These are phyloP conservation scores for Tachina fera DNA, from an alignment of 2,888 invertebrate species.

Conservation along the genomic window DNA sequence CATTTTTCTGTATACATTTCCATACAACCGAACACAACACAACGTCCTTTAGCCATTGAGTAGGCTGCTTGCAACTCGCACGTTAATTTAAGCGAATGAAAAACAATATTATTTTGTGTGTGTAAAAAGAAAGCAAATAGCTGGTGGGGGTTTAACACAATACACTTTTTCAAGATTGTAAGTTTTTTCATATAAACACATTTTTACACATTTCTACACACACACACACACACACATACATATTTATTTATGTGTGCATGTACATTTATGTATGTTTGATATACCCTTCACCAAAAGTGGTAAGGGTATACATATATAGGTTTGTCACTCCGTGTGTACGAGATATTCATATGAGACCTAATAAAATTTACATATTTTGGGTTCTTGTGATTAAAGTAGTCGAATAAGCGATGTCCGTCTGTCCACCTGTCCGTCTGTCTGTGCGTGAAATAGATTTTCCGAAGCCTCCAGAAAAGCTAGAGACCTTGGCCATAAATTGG, in stretches of 20 bases:
- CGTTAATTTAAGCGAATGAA: conserved; percentile 26
- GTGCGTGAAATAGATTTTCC: too few relatives aligned
- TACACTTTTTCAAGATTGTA: conserved; percentile 47
- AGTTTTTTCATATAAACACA: background rate
- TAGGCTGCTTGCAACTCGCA: conserved; percentile 44
- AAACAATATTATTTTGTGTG: conserved; percentile 24
- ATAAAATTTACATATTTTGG: too few relatives aligned
- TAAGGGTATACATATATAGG: too few relatives aligned
- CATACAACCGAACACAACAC: conserved; percentile 10
- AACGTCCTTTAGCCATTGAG: conserved; percentile 34
- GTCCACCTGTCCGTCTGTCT: too few relatives aligned
- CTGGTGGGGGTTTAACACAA: conserved; percentile 65
- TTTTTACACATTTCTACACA: background rate
- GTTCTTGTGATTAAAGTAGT: too few relatives aligned
- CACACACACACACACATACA: background rate
- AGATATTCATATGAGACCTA: too few relatives aligned
- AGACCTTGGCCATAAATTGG: too few relatives aligned
- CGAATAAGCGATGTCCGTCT: too few relatives aligned
- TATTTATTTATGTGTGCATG: background rate
- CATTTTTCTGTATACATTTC: conserved; percentile 20
- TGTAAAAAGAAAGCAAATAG: conserved; percentile 53
- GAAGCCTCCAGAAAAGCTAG: too few relatives aligned
- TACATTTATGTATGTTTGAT: too few relatives aligned
- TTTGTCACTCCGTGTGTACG: too few relatives aligned
- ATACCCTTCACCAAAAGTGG: too few relatives aligned